Percentiles rank a stretch among this genome's conserved stretches.
phyloP scores from a whole-genome alignment of 2,888 invertebrate species.

The Athalia rosae region DNA sequence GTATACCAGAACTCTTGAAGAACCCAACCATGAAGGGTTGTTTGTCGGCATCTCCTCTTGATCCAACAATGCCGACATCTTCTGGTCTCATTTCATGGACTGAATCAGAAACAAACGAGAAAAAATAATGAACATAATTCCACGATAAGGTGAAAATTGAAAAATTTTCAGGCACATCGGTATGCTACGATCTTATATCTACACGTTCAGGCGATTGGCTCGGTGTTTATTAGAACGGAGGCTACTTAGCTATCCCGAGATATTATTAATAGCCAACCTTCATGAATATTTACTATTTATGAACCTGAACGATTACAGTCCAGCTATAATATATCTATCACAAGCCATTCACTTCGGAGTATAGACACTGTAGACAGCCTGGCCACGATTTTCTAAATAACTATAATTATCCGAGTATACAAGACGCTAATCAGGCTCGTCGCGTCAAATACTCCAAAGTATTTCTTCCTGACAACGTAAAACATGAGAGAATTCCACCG shows the following conservation, averaged over 20 bases:
- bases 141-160: constrained; percentile 7
- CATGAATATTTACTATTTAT: constrained; percentile 69
- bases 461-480: too few relatives aligned
- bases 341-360: constrained; percentile 31
- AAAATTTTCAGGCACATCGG: constrained; percentile 37
- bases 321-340: constrained; percentile 1
- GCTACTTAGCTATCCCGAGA: constrained; percentile 44
- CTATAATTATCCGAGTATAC: constrained; percentile 33
- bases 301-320: constrained; percentile 54
- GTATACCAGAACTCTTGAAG: constrained; percentile 80
- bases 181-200: constrained; percentile 23
- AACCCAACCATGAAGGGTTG: constrained; percentile 96
- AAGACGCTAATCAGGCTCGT: not conserved
- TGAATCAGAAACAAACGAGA: constrained; percentile 61
- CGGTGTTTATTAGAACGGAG: constrained; percentile 62
- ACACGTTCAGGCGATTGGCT: not conserved
- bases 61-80: constrained; percentile 88
- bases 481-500: too few relatives aligned
- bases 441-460: not conserved
- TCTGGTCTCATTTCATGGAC: constrained; percentile 89
- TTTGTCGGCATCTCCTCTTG: constrained; percentile 85
- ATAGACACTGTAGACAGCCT: constrained; percentile 17
- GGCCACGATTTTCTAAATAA: constrained; percentile 32
- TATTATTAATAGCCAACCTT: constrained; percentile 71
- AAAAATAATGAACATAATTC: constrained; percentile 8